These are phyloP conservation scores for Chiloscyllium punctatum DNA, from an alignment of 2,797 vertebrate species.

Conservation along the genomic window DNA sequence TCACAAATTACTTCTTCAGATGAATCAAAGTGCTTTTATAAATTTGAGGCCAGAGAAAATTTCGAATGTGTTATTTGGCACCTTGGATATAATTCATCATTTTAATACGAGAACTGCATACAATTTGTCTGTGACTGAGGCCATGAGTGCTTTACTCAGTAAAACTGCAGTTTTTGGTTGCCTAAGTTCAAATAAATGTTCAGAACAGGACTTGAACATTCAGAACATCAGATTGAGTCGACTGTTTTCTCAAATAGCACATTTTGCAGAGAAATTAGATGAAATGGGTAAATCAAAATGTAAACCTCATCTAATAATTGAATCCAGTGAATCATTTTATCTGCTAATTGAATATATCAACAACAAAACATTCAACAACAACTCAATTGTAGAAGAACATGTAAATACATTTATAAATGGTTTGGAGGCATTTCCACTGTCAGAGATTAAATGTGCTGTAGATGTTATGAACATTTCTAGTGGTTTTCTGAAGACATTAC, in stretches of 20 bases:
- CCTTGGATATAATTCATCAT: not conserved
- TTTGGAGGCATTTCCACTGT: not conserved
- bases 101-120: not conserved
- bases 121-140: not conserved
- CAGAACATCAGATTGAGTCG: not conserved
- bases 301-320: not conserved
- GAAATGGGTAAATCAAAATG: not conserved
- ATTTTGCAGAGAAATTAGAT: not conserved
- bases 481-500: not conserved
- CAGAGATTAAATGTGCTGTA: not conserved
- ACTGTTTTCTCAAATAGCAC: not conserved
- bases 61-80: conserved; percentile 1
- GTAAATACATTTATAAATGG: not conserved
- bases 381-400: not conserved
- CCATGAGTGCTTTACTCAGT: not conserved
- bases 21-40: not conserved
- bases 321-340: not conserved
- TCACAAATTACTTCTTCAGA: not conserved
- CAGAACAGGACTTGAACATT: not conserved
- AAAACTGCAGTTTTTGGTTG: not conserved
- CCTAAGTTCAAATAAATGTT: not conserved
- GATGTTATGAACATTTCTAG: not conserved
- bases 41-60: conserved; percentile 8
- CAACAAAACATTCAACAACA: not conserved
- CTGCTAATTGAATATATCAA: conserved; percentile 5